Evolutionary conservation across 2,113 vertebrate species (phyloP).

Genomic region (Strix aluco): DNA sequence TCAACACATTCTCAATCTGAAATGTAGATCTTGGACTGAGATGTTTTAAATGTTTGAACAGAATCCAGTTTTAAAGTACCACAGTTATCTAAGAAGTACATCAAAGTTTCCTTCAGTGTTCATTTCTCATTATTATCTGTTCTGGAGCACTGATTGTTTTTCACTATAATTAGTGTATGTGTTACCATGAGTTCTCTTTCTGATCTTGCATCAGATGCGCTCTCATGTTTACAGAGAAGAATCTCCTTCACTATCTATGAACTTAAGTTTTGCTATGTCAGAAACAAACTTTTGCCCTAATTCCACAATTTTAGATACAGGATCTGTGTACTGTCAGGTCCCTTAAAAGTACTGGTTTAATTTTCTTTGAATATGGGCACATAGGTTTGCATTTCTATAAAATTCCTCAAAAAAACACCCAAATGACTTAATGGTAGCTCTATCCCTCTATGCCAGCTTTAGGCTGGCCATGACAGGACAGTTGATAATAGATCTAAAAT

Average conservation of each 20-base stretch:
- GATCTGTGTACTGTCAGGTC: background rate
- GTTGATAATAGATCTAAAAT: background rate
- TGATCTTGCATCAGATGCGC: constrained; percentile 24
- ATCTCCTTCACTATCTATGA: background rate
- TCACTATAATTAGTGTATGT: background rate
- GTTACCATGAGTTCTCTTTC: background rate
- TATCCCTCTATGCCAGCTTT: background rate
- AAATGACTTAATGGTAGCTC: background rate
- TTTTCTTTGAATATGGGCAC: background rate
- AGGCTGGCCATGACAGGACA: background rate
- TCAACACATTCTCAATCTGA: constrained; percentile 60
- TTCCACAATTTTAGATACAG: background rate
- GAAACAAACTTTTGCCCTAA: background rate
- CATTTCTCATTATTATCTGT: constrained; percentile 62
- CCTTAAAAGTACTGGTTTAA: background rate
- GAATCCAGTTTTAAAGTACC: constrained; percentile 49
- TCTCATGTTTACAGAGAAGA: background rate
- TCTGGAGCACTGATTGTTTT: constrained; percentile 34
- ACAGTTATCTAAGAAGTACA: constrained; percentile 62
- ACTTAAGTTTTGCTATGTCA: background rate
- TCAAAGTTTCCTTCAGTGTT: constrained; percentile 45
- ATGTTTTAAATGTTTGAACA: constrained; percentile 50
- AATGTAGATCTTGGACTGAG: constrained; percentile 25
- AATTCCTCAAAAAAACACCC: background rate
- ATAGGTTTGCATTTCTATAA: background rate